Evolutionary conservation across 2,797 vertebrate species (phyloP).

Genomic region (Heteromormyrus szaboi): DNA sequence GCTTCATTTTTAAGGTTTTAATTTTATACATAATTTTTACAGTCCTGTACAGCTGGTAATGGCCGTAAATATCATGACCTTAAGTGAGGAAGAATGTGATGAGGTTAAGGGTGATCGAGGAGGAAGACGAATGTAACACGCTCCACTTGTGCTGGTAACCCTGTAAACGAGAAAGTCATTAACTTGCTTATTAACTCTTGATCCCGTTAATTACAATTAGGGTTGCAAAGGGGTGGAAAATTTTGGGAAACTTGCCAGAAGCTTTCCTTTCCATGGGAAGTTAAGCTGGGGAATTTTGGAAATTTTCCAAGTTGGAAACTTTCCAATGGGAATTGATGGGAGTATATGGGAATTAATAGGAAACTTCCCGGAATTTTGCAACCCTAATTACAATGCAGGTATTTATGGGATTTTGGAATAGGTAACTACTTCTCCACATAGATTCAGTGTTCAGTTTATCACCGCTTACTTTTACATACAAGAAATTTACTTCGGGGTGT

Average conservation of each 20-base stretch:
- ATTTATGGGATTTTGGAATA: background rate
- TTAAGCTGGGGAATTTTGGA: too few relatives aligned
- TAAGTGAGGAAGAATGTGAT: background rate
- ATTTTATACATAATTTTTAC: background rate
- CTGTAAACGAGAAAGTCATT: constrained; percentile 19
- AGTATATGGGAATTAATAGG: too few relatives aligned
- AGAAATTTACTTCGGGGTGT: background rate
- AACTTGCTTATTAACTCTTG: constrained; percentile 22
- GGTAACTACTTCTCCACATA: background rate
- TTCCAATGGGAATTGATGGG: too few relatives aligned
- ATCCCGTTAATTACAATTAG: constrained; percentile 28
- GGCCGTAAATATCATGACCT: background rate
- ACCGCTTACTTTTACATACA: background rate
- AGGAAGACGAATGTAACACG: background rate
- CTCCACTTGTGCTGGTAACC: background rate
- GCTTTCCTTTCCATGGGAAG: too few relatives aligned
- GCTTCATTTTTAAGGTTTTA: background rate
- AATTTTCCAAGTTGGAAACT: too few relatives aligned
- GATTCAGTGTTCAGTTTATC: background rate
- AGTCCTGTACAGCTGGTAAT: background rate
- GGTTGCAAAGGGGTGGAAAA: too few relatives aligned
- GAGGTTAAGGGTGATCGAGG: background rate
- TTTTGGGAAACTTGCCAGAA: too few relatives aligned
- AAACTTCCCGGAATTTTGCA: too few relatives aligned
- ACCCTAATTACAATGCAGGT: constrained; percentile 27